These are phyloP conservation scores for Rhyacophila evoluta DNA, from an alignment of 2,888 invertebrate species.

Conservation along the genomic window DNA sequence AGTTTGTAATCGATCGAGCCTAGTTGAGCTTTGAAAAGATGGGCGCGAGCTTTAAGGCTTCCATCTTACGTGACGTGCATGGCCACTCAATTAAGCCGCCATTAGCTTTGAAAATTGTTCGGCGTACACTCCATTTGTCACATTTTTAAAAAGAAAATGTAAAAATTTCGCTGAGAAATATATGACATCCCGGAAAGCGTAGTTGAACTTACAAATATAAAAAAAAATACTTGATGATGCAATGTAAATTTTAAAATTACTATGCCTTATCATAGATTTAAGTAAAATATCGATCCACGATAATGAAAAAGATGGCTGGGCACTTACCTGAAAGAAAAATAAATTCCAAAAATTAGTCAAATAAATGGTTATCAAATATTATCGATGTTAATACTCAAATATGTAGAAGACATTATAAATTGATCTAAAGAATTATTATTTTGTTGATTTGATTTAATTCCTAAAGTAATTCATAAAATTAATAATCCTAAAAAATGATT, in stretches of 20 bases:
- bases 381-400: no score
- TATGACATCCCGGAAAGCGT: background rate
- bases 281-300: background rate
- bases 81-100: slow-evolving; percentile 46
- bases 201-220: background rate
- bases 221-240: background rate
- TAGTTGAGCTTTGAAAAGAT: slow-evolving; percentile 34
- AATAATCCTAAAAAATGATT: no score
- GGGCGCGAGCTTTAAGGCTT: slow-evolving; percentile 27
- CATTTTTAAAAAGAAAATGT: background rate
- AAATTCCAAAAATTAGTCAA: background rate
- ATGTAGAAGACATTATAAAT: no score
- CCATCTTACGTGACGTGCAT: slow-evolving; percentile 47
- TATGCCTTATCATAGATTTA: background rate
- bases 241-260: background rate
- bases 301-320: background rate
- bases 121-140: background rate
- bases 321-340: background rate
- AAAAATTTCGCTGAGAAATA: background rate
- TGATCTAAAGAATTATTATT: no score
- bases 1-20: slow-evolving; percentile 17
- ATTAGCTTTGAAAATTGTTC: slow-evolving; percentile 29
- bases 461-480: no score
- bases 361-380: no score
- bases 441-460: no score